Evolutionary conservation across 2,113 vertebrate genomes (phyloP), one percentile per base, ranked within the genome.

Genomic region (Sciurus niger): DNA sequence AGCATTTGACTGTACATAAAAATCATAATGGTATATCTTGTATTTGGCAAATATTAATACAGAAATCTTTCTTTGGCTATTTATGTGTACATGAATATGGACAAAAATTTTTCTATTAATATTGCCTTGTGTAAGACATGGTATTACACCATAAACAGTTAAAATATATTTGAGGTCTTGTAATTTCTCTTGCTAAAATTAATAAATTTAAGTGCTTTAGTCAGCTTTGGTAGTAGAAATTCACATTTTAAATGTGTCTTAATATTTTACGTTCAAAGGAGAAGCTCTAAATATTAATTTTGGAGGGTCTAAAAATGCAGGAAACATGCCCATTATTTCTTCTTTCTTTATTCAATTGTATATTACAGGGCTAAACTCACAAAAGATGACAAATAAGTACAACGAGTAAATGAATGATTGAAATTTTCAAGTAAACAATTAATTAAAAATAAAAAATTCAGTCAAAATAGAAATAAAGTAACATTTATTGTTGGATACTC

Each of bases 1-100:
- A 94, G 17, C 77, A 68, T 53, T 89, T 90, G 18, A 91, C n/a
- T 74, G 46, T 86, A 97, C 20, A n/a, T 80, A 88, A 93, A 96
- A 85, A 93, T 58, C 18, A 37, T 14, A 95, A 90, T 77, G 65
- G 25, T 8, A 37, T 92, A 14, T 86, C 48, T 96, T 95, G 11
- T 14, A 40, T 34, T 91, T 88, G 46, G 46, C 60, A 93, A 40
- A 84, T 77, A 84, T 16, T 93, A 96, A 84, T 43, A 93, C 0
- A 84, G 65, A 32, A 92, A 87, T 84, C 88, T 74, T 97, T 43
- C 48, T 90, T 95, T 82, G 20, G 43, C 34, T 78, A 72, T 84
- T 76, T 6, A 22, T 83, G 11, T 25, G 4, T 74, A 32, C 32
- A 74, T 25, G n/a, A 58, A 63, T 24, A 67, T 34, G 72, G n/a